A percentile compares a stretch with the other conserved stretches of the same genome.
Conservation (phyloP, 2,797 vertebrate genomes). For the Pristis pectinata region DNA sequence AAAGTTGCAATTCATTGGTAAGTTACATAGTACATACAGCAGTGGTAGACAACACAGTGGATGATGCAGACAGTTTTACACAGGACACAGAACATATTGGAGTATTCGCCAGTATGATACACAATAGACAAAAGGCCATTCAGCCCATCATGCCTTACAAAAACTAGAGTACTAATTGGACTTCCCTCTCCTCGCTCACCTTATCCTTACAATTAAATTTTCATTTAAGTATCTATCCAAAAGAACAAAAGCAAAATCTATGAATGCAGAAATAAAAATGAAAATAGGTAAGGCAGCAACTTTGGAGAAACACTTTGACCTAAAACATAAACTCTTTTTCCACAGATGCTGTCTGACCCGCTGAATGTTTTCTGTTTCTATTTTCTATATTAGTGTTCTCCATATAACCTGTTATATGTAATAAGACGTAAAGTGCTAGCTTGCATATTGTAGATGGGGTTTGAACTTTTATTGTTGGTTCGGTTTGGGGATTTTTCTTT, state of each 20-base stretch:
- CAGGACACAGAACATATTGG: too few relatives aligned
- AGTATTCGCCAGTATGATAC: too few relatives aligned
- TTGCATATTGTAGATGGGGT: too few relatives aligned
- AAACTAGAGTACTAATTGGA: background rate
- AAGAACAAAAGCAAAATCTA: background rate
- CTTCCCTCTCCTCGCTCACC: background rate
- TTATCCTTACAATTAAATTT: background rate
- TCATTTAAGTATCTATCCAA: background rate
- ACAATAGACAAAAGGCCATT: background rate
- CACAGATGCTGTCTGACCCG: background rate
- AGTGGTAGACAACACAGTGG: too few relatives aligned
- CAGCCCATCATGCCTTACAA: background rate
- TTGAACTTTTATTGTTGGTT: too few relatives aligned
- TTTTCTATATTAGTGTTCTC: background rate
- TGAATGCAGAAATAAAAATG: background rate
- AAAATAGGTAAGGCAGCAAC: background rate
- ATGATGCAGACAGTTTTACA: too few relatives aligned
- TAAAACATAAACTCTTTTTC: background rate
- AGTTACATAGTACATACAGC: too few relatives aligned
- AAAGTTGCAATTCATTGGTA: too few relatives aligned
- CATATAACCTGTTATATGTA: too few relatives aligned
- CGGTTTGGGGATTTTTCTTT: too few relatives aligned
- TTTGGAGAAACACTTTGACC: background rate
- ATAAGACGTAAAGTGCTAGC: too few relatives aligned
- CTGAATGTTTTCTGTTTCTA: background rate